Evolutionary conservation across 2,113 vertebrate genomes (phyloP), one percentile per base, ranked within the genome.

Genomic region (Hystrix cristata): DNA sequence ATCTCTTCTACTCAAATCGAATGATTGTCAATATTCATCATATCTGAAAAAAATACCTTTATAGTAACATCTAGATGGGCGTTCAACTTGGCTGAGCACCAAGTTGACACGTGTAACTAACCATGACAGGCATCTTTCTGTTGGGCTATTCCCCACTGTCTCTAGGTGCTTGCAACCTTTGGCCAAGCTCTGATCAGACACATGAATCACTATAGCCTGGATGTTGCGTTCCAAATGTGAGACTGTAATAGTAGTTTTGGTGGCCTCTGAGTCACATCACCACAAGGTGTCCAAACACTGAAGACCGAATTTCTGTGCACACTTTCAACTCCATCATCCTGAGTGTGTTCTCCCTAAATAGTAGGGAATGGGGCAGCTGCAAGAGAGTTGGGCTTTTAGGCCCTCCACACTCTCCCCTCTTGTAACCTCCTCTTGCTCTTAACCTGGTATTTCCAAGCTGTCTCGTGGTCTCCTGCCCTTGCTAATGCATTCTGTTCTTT

Each of bases 371-470:
- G 38, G 29, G 29, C 13, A 31, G 15, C 7, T 43, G 27, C 57
- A 64, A 85, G 51, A 13, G 53, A 83, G 23, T 34, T 76, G 29
- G 69, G 65, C 59, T 79, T 18, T 38, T 31, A 53, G n/a, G 53
- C 31, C 64, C 31, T 91, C 57, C 78, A 87, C 96, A 38, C 74
- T 62, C 96, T 87, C 7, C 59, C 10, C 65, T 29, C 6, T 3
- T 46, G 29, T 34, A 43, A 81, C 7, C 16, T 38, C 1, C 23
- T 25, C 48, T 57, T n/a, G 1, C 46, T 29, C 29, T 89, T 85
- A 84, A 55, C 55, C 34, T 60, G 89, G 90, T 60, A 88, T 96
- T 43, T 91, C 93, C 90, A 97, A 95, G 27, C 1, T 34, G 14
- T 76, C 27, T 67, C 4, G 74, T 67, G 3, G 34, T 12, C 9